These are phyloP conservation scores for Stenchaetothrips biformis DNA, from an alignment of 2,888 invertebrate genomes.

Conservation along the genomic window DNA sequence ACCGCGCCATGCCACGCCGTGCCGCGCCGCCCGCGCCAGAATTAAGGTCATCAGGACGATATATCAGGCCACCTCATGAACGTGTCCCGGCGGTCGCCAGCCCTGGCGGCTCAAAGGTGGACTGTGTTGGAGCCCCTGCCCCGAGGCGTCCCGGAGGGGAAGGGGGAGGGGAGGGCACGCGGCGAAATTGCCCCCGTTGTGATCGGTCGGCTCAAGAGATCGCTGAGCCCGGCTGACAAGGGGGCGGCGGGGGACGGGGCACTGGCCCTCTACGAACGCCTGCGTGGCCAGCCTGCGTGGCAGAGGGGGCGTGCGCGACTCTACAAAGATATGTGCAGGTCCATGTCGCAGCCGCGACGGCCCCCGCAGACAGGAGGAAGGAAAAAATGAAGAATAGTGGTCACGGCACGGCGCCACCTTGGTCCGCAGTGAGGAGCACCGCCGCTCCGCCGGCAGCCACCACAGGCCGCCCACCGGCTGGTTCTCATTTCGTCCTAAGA, in stretches of 20 bases:
- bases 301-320: no score
- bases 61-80: constrained; percentile 10
- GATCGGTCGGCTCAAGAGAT: constrained; percentile 12
- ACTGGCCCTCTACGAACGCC: not conserved
- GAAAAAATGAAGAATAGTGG: no score
- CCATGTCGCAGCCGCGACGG: no score
- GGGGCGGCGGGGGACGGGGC: not conserved
- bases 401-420: no score
- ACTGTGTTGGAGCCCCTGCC: not conserved
- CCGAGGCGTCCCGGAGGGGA: not conserved
- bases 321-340: no score
- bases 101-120: not conserved
- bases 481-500: no score
- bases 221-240: not conserved
- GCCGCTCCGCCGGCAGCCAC: no score
- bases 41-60: constrained; percentile 12
- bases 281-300: no score
- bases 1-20: not conserved
- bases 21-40: not conserved
- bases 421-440: no score
- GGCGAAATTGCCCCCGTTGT: constrained; percentile 12
- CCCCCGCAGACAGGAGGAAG: no score
- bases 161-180: not conserved
- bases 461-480: no score
- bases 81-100: no score